Evolutionary conservation across 1,140 invertebrate genomes (phyloP), one percentile per base, ranked within the genome.

Genomic region (Melipona quadrifasciata): DNA sequence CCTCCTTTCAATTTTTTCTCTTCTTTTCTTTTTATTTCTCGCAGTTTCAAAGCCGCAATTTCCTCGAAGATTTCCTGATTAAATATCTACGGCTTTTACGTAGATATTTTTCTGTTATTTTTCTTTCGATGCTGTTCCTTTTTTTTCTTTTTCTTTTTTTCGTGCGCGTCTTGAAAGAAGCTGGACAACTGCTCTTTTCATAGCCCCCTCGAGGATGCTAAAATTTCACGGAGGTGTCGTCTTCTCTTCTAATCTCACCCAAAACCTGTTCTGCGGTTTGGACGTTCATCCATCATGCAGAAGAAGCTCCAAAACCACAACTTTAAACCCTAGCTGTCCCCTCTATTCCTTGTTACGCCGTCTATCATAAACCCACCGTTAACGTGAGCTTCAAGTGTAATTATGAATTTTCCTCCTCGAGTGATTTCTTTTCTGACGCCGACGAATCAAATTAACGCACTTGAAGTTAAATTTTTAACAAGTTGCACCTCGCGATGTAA

Each of bases 271-370:
- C 64, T 78, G 76, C 51, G 76, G 76, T 78, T 61, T 34, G 47
- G n/a, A 55, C 24, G n/a, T 47, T 77, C 74, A 65, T 78, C 21
- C 64, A 67, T 67, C 76, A n/a, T 24, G 55, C 19, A 27, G 51
- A 51, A 67, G 76, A 78, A 78, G 76, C 76, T 67, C 76, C 64
- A 78, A 78, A 78, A 78, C 64, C 76, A 51, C 64, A 34, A 65
- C 21, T 27, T 53, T 34, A 51, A 53, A 27, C 61, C 34, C 74
- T 21, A 6, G 39, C 27, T n/a, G 65, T 31, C 21, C 39, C 8
- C 39, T 6, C 39, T 47, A 6, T 47, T 6, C n/a, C 65, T 73
- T 27, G 17, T 74, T 14, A 34, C 16, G 3, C 31, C 21, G 27
- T 74, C 72, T 31, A 57, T 16, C 55, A 55, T 19, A 74, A 67